Evolutionary conservation across 2,797 vertebrate species (phyloP), one percentile per base, ranked within the genome.

Genomic region (Malacoctenus gilli): DNA sequence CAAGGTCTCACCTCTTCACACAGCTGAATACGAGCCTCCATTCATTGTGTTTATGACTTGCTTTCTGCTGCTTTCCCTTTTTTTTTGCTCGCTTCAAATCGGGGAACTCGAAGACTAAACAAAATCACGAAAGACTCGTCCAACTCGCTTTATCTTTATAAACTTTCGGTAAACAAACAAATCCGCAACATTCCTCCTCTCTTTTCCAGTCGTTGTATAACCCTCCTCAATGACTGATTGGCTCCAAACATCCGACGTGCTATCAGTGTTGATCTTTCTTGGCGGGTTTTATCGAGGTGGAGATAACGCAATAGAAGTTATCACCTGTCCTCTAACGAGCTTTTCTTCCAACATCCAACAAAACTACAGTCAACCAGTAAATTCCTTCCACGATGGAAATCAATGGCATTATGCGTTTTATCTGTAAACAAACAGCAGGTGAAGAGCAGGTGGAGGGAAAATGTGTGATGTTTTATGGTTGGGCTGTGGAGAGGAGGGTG

Each of bases 221-320:
- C 16, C 5, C 22, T 56, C 38, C 43, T 5, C 3, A 20, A 2
- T 34, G 50, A 51, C 54, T 72, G 41, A 66, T 74, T 61, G 72
- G 16, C 38, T 62, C 32, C 21, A 13, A 59, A 13, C 46, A 61
- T 55, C 62, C 75, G 75, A 68, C n/a, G n/a, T n/a, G n/a, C n/a
- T n/a, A n/a, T 80, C 76, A 62, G 46, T 67, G 39, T 5, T 62
- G 57, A 81, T 54, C 51, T n/a, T 18, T 59, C 14, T 55, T 64
- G 52, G 59, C 73, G 53, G 35, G n/a, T 65, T 81, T n/a, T 75
- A 78, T 83, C 74, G 71, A 34, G 0, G 2, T 3, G 73, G 46
- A 80, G 79, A 84, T 85, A 82, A 79, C 57, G 5, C 20, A 12
- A 2, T 6, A 58, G 42, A 72, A 63, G 43, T n/a, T 51, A 67